Base-by-base conservation (phyloP, 2,888 invertebrate genomes). In the Drosophila greeni region DNA sequence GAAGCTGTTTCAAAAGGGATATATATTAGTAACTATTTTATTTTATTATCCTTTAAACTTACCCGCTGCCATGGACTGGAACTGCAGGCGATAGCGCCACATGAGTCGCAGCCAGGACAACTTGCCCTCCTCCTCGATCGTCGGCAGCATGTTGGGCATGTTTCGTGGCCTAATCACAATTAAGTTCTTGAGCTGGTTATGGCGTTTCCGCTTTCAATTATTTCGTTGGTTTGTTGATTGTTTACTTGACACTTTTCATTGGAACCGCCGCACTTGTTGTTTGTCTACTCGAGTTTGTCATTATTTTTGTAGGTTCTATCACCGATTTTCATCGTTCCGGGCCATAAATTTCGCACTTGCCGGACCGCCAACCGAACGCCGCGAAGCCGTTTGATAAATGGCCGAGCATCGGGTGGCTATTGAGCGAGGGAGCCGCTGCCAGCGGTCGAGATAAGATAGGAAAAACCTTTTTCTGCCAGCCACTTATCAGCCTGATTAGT, bases 41-140 rank as follows among this genome's bases (percentile, higher is more conserved):
- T n/a, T n/a, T n/a, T n/a, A n/a, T n/a, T n/a, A n/a, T n/a, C n/a
- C n/a, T n/a, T n/a, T n/a, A n/a, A n/a, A n/a, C n/a, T n/a, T 83
- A 86, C 86, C 86, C 34, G 86, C 73, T 52, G 81, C 67, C 83
- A 86, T 81, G 14, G 86, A 75, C 55, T 84, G 85, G 40, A 87
- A 85, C 55, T 86, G 87, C 23, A 80, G 56, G 20, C 86, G 86
- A 66, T 79, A 82, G 16, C 75, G 84, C 82, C 85, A 85, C 68
- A 86, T 72, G 8, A 71, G 69, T 6, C 80, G 85, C 23, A 75
- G 34, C 82, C 82, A 76, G 57, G 86, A 68, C 29, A 69, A 45
- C 24, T 76, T 76, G 23, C 64, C 71, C 74, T 85, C 82, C 59
- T 86, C 85, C 59, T 86, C 84, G 23, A 82, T 85, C 5, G 82